phyloP scores from a whole-genome alignment of 1,140 invertebrate species.

The Vanessa atalanta region DNA sequence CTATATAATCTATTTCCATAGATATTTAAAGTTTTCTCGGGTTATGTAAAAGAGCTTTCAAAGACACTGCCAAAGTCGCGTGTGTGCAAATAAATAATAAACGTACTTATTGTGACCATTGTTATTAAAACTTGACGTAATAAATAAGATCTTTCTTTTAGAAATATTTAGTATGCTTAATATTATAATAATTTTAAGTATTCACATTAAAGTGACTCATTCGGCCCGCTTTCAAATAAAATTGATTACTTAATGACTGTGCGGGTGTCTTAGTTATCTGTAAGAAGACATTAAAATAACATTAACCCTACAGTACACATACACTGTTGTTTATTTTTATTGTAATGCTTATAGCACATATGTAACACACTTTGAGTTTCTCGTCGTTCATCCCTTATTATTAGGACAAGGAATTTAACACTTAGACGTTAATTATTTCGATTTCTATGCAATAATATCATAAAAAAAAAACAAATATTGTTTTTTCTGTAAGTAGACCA shows the following conservation, averaged over 20 bases:
- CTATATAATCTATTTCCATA: no score
- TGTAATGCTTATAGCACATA: background rate
- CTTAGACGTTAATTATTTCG: background rate
- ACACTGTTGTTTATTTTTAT: background rate
- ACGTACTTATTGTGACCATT: no score
- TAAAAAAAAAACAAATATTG: background rate
- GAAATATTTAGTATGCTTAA: no score
- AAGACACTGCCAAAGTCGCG: no score
- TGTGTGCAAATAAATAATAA: no score
- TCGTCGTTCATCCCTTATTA: background rate
- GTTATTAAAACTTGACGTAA: no score
- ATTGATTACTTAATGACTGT: constrained; percentile 26
- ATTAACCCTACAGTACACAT: constrained; percentile 17
- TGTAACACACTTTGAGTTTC: background rate
- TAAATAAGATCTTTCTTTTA: no score
- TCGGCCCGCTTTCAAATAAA: constrained; percentile 20
- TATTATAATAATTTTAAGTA: no score
- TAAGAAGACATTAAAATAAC: constrained; percentile 14
- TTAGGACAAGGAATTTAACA: no score
- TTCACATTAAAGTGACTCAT: constrained; percentile 7
- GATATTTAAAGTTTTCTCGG: no score
- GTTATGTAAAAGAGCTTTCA: no score
- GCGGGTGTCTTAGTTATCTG: constrained; percentile 34
- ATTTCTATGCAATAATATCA: background rate
- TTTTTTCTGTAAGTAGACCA: background rate